These are phyloP conservation scores for Hemiscyllium ocellatum DNA, from an alignment of 2,113 vertebrate genomes.

Conservation along the genomic window DNA sequence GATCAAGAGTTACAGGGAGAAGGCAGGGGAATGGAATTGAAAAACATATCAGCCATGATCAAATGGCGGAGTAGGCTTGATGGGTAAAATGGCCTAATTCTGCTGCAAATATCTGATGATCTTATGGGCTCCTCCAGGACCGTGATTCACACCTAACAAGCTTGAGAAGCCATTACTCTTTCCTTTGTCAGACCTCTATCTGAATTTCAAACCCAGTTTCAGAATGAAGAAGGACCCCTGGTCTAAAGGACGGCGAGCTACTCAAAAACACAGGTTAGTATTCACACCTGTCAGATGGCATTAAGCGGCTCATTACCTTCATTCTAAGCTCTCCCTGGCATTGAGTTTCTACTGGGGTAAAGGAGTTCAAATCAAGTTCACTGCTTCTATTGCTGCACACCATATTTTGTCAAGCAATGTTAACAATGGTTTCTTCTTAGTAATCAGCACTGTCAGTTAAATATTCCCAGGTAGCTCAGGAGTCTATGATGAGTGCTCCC, in stretches of 20 bases:
- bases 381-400: neutral
- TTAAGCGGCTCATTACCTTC: neutral
- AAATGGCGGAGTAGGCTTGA: no score
- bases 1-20: no score
- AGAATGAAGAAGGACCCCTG: neutral
- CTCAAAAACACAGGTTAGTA: neutral
- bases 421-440: neutral
- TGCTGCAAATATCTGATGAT: no score
- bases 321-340: no score
- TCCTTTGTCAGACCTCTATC: neutral
- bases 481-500: neutral
- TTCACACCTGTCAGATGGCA: neutral
- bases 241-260: no score
- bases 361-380: neutral
- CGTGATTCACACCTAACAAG: neutral
- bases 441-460: neutral
- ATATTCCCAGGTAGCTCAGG: neutral
- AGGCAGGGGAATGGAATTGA: no score
- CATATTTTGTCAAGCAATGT: neutral
- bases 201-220: neutral
- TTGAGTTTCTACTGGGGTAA: neutral
- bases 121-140: neutral
- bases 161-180: neutral
- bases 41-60: no score
- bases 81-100: no score